These are phyloP conservation scores for Amyelois transitella DNA, from an alignment of 1,140 invertebrate genomes.

Conservation along the genomic window DNA sequence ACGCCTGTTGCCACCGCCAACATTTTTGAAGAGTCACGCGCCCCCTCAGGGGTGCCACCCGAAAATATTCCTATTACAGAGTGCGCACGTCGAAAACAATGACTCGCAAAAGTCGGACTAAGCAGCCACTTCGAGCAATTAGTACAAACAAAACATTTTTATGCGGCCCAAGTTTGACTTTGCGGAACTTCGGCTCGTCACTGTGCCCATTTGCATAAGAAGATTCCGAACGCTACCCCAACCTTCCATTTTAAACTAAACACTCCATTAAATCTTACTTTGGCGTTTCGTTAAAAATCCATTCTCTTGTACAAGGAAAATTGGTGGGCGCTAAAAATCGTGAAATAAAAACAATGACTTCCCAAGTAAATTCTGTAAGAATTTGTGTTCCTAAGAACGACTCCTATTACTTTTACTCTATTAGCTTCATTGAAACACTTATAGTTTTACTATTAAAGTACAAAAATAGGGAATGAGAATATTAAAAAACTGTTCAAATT, in stretches of 20 bases:
- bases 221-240: conserved; percentile 14
- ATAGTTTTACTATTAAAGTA: too few relatives aligned
- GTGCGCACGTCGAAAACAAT: conserved; percentile 63
- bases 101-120: conserved; percentile 56
- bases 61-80: conserved; percentile 60
- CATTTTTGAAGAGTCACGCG: conserved; percentile 54
- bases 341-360: neutral
- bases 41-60: conserved; percentile 33
- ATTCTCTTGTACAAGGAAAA: conserved; percentile 1
- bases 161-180: conserved; percentile 32
- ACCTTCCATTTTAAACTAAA: conserved; percentile 13
- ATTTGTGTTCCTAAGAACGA: too few relatives aligned
- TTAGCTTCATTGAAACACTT: too few relatives aligned
- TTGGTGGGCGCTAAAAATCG: neutral
- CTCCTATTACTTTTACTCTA: neutral
- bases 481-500: too few relatives aligned
- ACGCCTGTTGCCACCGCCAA: conserved; percentile 16
- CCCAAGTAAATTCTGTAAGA: neutral
- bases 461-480: too few relatives aligned
- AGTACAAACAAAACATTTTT: conserved; percentile 71
- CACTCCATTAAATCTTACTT: conserved; percentile 6
- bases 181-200: conserved; percentile 23
- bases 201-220: conserved; percentile 35
- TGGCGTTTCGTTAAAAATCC: neutral
- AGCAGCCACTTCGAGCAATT: conserved; percentile 68